Conservation (phyloP, 2,888 invertebrate genomes). For the Zygaena filipendulae region DNA sequence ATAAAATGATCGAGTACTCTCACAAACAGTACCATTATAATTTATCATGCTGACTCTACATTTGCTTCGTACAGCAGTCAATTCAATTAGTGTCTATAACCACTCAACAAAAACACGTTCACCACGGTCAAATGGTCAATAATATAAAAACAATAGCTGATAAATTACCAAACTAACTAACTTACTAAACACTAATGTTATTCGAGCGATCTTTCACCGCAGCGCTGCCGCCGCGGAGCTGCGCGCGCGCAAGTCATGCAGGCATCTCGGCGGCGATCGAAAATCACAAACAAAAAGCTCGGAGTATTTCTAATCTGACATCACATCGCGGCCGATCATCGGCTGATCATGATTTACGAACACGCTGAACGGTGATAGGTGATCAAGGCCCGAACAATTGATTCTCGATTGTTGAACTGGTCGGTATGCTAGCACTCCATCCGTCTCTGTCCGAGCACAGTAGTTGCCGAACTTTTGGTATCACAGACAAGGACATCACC, state of each 20-base stretch:
- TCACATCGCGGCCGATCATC: conserved; percentile 57
- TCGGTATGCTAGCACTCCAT: conserved; percentile 18
- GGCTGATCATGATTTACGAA: conserved; percentile 64
- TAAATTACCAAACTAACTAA: conserved; percentile 37
- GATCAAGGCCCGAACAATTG: conserved; percentile 50
- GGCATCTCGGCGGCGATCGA: conserved; percentile 52
- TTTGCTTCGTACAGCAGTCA: conserved; percentile 10
- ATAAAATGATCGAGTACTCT: conserved; percentile 12
- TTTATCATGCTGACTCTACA: no score
- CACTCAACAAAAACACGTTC: conserved; percentile 21
- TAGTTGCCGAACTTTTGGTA: conserved; percentile 6
- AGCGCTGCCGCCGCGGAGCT: conserved; percentile 25
- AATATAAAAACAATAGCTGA: conserved; percentile 44
- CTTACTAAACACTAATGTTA: conserved; percentile 37
- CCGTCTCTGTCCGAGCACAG: conserved; percentile 7
- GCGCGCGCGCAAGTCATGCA: conserved; percentile 48
- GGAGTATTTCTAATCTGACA: conserved; percentile 60
- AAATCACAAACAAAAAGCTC: conserved; percentile 61
- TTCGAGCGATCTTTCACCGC: conserved; percentile 36
- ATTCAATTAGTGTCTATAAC: conserved; percentile 15
- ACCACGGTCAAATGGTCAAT: conserved; percentile 26
- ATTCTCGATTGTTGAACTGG: conserved; percentile 48
- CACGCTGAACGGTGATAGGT: conserved; percentile 54
- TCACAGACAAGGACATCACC: neutral
- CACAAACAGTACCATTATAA: no score